phyloP scores from a whole-genome alignment of 2,797 vertebrate genomes.

The Hozukius guyotensis region DNA sequence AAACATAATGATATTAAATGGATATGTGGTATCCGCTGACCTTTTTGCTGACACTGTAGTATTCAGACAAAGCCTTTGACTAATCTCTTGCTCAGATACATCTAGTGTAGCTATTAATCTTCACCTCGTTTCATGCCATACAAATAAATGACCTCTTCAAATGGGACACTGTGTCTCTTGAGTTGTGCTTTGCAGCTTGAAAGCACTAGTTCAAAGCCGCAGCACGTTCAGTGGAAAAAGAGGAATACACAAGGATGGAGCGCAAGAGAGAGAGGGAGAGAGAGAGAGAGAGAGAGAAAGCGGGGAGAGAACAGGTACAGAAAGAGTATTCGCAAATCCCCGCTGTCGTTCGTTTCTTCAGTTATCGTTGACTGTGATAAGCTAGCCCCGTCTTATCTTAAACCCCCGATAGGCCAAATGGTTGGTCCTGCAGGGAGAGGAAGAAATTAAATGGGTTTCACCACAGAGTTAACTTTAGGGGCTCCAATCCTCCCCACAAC shows the following conservation, averaged over 20 bases:
- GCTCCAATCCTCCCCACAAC: slow-evolving; percentile 46
- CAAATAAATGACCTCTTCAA: slow-evolving; percentile 78
- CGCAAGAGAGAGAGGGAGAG: background rate
- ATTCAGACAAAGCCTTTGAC: slow-evolving; percentile 69
- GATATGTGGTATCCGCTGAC: slow-evolving; percentile 51
- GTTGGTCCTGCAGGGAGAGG: slow-evolving; percentile 61
- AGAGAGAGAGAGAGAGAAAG: background rate
- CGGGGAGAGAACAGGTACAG: slow-evolving; percentile 44
- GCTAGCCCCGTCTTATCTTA: slow-evolving; percentile 81
- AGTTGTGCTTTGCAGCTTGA: slow-evolving; percentile 63
- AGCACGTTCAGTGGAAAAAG: slow-evolving; percentile 37
- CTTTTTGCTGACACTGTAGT: slow-evolving; percentile 69
- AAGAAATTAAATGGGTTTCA: slow-evolving; percentile 76
- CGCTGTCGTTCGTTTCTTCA: slow-evolving; percentile 68
- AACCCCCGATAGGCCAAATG: slow-evolving; percentile 74
- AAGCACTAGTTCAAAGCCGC: slow-evolving; percentile 67
- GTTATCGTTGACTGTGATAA: slow-evolving; percentile 80
- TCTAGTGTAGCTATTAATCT: slow-evolving; percentile 73
- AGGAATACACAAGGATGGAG: background rate
- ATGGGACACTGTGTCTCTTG: slow-evolving; percentile 65
- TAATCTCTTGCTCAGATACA: slow-evolving; percentile 69
- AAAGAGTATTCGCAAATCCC: slow-evolving; percentile 73
- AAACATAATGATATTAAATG: slow-evolving; percentile 68
- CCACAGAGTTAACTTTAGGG: slow-evolving; percentile 55
- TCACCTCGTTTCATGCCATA: slow-evolving; percentile 67